Conservation (phyloP, 1,140 invertebrate species). For the Spodoptera frugiperda region DNA sequence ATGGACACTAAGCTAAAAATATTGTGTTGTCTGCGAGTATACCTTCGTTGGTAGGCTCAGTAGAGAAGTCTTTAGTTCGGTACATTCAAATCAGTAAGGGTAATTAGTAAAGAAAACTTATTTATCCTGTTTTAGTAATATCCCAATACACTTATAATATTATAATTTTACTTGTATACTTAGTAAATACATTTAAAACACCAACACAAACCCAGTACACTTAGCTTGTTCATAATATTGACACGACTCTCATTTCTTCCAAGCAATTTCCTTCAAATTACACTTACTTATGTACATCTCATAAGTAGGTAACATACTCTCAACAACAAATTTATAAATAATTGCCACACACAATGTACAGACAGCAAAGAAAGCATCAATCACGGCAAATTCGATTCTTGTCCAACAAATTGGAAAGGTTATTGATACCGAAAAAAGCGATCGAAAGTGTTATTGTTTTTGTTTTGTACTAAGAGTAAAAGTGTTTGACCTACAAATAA, state of each 20-base stretch:
- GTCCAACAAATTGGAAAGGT: slow-evolving; percentile 28
- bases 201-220: neutral
- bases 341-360: slow-evolving; percentile 17
- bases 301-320: slow-evolving; percentile 29
- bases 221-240: neutral
- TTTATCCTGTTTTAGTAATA: too few relatives aligned
- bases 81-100: too few relatives aligned
- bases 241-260: neutral
- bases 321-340: slow-evolving; percentile 26
- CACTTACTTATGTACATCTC: neutral
- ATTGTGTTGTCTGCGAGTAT: too few relatives aligned
- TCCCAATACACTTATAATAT: too few relatives aligned
- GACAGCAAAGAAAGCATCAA: slow-evolving; percentile 29
- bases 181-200: too few relatives aligned
- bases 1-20: too few relatives aligned
- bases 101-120: too few relatives aligned
- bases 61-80: too few relatives aligned
- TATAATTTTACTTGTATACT: too few relatives aligned
- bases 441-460: slow-evolving; percentile 38
- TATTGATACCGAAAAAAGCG: slow-evolving; percentile 14
- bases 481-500: slow-evolving; percentile 46
- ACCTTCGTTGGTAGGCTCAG: too few relatives aligned
- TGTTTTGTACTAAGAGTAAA: slow-evolving; percentile 41
- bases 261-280: slow-evolving; percentile 33
- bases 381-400: neutral